A percentile compares a stretch with the other conserved stretches of the same genome.
Conservation (phyloP, 2,113 vertebrate species). For the Protobothrops mucrosquamatus region DNA sequence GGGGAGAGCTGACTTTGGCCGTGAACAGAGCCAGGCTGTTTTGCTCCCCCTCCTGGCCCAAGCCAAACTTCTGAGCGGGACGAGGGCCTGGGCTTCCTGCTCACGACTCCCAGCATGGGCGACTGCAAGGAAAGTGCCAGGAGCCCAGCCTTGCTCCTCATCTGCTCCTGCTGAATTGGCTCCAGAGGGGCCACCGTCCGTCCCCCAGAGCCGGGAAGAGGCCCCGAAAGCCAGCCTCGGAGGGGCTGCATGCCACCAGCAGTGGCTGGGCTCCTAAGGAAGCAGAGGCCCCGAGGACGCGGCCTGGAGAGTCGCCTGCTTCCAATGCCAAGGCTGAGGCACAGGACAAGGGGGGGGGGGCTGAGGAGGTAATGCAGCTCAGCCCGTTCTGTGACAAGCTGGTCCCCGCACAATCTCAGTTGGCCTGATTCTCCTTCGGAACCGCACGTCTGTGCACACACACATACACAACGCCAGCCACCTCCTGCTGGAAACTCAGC, state of each 20-base stretch:
- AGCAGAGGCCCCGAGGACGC: background rate
- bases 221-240: background rate
- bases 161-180: background rate
- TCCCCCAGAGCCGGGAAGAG: background rate
- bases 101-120: background rate
- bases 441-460: background rate
- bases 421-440: background rate
- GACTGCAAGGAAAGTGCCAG: background rate
- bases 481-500: background rate
- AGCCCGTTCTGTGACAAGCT: background rate
- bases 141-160: background rate
- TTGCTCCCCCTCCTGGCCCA: background rate
- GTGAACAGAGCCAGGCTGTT: background rate
- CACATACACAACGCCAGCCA: background rate
- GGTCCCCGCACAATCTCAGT: background rate
- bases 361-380: background rate
- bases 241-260: background rate
- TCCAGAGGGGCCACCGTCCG: fast-evolving
- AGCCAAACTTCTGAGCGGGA: background rate
- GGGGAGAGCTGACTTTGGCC: background rate
- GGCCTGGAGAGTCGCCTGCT: background rate
- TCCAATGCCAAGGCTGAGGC: background rate
- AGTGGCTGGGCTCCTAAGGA: background rate
- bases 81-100: background rate
- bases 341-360: background rate